A percentile compares a stretch with the other conserved stretches of the same genome.
phyloP scores from a whole-genome alignment of 2,113 vertebrate genomes.

The Pygathrix nemaeus region DNA sequence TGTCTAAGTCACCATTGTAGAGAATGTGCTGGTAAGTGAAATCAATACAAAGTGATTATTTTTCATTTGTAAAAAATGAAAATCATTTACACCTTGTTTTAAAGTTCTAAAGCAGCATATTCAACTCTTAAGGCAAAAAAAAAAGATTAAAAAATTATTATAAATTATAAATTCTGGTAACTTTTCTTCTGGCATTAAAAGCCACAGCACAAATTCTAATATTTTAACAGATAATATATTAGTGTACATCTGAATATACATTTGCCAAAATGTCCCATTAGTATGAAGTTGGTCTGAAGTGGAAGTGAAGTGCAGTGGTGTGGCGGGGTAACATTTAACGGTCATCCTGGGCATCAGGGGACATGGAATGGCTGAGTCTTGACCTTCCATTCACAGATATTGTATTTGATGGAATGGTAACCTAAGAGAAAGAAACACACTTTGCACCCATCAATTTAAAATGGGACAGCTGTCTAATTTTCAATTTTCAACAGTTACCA shows the following conservation, averaged over 20 bases:
- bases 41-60: constrained; percentile 62
- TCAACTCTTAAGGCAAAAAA: constrained; percentile 80
- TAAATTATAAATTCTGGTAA: constrained; percentile 85
- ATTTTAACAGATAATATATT: constrained; percentile 83
- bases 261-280: constrained; percentile 74
- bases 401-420: constrained; percentile 84
- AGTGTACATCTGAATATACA: constrained; percentile 85
- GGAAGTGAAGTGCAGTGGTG: constrained; percentile 68
- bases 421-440: constrained; percentile 75
- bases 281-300: constrained; percentile 66
- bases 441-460: constrained; percentile 39
- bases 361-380: constrained; percentile 71
- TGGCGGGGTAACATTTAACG: constrained; percentile 73
- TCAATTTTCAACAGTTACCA: constrained; percentile 35
- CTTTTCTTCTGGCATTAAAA: constrained; percentile 80
- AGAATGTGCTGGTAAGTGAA: constrained; percentile 75
- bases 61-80: constrained; percentile 72
- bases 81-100: constrained; percentile 74
- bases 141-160: constrained; percentile 77
- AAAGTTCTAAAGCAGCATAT: constrained; percentile 83
- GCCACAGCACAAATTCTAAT: constrained; percentile 73
- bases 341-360: constrained; percentile 78
- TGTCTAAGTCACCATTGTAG: constrained; percentile 64
- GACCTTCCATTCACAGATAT: constrained; percentile 85
- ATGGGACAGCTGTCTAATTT: constrained; percentile 45